Percentiles rank a stretch among this genome's conserved stretches.
Evolutionary conservation across 2,888 invertebrate species (phyloP).

Genomic region (Pollenia angustigena): DNA sequence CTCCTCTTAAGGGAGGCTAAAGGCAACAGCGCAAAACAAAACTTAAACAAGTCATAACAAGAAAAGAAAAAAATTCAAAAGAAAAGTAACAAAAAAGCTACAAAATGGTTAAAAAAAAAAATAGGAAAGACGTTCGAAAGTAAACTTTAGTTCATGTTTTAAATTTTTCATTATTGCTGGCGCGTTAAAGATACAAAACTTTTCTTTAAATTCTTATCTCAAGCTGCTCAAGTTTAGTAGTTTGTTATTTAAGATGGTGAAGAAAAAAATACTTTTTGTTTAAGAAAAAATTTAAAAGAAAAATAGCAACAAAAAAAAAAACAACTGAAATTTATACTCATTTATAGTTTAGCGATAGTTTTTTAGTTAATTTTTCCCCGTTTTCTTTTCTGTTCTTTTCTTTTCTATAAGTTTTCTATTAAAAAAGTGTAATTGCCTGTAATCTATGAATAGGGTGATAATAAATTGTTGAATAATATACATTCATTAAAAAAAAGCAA

Average conservation of each 20-base stretch:
- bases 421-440: conserved; percentile 64
- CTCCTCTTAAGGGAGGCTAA: conserved; percentile 41
- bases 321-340: conserved; percentile 50
- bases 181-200: conserved; percentile 47
- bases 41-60: background rate
- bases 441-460: conserved; percentile 51
- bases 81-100: background rate
- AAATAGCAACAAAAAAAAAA: conserved; percentile 3
- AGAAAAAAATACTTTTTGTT: conserved; percentile 12
- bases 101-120: conserved; percentile 12
- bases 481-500: background rate
- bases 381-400: background rate
- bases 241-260: conserved; percentile 11
- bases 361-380: background rate
- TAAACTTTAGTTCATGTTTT: conserved; percentile 54
- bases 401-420: conserved; percentile 25
- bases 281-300: background rate
- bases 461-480: conserved; percentile 38
- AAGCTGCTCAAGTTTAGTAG: conserved; percentile 33
- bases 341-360: conserved; percentile 63
- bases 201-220: conserved; percentile 55
- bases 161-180: conserved; percentile 43
- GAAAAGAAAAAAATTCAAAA: background rate
- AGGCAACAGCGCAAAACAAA: conserved; percentile 18
- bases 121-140: conserved; percentile 8